These are phyloP conservation scores for Opisthocomus hoazin DNA, from an alignment of 2,113 vertebrate species.

Conservation along the genomic window DNA sequence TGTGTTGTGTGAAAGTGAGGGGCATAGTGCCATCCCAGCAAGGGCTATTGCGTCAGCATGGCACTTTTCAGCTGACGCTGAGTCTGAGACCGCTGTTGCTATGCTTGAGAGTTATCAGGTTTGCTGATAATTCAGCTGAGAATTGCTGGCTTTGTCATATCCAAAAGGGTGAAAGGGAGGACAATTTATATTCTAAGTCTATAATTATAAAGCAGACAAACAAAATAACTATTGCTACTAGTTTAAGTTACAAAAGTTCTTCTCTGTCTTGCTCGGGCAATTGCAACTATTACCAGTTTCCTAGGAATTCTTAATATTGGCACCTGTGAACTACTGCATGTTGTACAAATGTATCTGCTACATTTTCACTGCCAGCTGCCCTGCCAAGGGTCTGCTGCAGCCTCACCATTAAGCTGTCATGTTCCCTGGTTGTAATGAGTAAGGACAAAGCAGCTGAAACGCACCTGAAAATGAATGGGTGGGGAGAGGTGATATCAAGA, in stretches of 20 bases:
- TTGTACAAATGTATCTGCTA: not conserved
- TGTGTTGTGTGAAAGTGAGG: not conserved
- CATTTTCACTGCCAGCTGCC: not conserved
- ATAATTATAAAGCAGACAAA: not conserved
- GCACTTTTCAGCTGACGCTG: not conserved
- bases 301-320: not conserved
- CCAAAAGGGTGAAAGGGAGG: not conserved
- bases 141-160: not conserved
- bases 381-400: not conserved
- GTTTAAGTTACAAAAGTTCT: not conserved
- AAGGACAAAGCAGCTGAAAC: not conserved
- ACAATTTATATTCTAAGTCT: not conserved
- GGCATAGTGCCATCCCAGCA: not conserved
- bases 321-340: not conserved
- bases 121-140: not conserved
- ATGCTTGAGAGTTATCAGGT: not conserved
- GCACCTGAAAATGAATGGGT: not conserved
- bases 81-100: rapidly evolving
- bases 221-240: not conserved
- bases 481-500: not conserved
- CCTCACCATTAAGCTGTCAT: not conserved
- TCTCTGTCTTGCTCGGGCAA: not conserved
- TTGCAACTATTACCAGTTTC: not conserved
- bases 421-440: not conserved
- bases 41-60: not conserved